Evolutionary conservation across 1,140 invertebrate genomes (phyloP).

Genomic region (Ceratina australensis): DNA sequence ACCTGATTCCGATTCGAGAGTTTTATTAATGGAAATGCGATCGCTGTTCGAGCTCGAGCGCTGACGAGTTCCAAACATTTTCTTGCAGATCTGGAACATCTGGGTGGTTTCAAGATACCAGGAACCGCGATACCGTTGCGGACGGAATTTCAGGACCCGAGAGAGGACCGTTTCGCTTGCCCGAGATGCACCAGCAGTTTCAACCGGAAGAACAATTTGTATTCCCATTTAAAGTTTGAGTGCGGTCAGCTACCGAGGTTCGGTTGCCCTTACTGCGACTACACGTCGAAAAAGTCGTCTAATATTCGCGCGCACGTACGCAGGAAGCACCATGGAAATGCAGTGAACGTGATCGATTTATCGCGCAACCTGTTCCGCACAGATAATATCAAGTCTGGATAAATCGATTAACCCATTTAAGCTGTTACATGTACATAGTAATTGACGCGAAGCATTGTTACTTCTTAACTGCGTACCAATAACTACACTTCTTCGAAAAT

Average conservation of each 20-base stretch:
- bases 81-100: constrained; percentile 61
- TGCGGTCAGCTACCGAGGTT: constrained; percentile 82
- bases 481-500: too few relatives aligned
- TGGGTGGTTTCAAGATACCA: constrained; percentile 48
- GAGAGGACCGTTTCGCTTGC: constrained; percentile 80
- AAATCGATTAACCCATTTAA: not conserved
- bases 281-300: constrained; percentile 78
- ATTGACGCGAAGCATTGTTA: too few relatives aligned
- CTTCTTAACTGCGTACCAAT: too few relatives aligned
- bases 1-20: not conserved
- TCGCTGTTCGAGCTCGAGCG: not conserved
- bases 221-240: constrained; percentile 81
- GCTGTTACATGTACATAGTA: too few relatives aligned
- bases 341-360: constrained; percentile 52
- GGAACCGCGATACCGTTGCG: not conserved
- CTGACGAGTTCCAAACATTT: constrained; percentile 48
- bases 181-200: constrained; percentile 82
- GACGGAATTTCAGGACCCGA: not conserved
- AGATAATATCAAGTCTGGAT: constrained; percentile 2
- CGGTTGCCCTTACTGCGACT: constrained; percentile 80
- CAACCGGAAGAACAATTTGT: constrained; percentile 82
- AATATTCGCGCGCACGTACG: constrained; percentile 76
- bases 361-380: not conserved
- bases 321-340: constrained; percentile 63
- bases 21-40: not conserved